phyloP scores from a whole-genome alignment of 2,797 vertebrate genomes.

The Botia almorhae region DNA sequence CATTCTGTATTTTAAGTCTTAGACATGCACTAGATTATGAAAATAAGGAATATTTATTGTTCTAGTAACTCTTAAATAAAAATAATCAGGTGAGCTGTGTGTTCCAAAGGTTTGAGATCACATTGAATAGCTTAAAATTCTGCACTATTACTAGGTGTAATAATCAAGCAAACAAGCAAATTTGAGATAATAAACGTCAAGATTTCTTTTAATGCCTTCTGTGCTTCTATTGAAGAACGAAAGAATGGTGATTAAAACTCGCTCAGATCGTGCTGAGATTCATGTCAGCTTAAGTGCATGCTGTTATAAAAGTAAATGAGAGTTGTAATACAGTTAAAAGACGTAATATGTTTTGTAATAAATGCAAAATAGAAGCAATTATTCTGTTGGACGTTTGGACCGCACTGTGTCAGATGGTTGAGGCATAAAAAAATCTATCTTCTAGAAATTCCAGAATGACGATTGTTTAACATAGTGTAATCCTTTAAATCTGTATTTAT shows the following conservation, averaged over 20 bases:
- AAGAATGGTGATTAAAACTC: too few species aligned
- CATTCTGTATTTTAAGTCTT: not conserved
- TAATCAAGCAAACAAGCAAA: too few species aligned
- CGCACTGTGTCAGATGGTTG: not conserved
- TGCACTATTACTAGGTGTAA: too few species aligned
- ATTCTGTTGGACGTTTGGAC: not conserved
- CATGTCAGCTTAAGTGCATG: too few species aligned
- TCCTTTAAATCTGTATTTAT: conserved; percentile 1
- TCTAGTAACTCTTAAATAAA: not conserved
- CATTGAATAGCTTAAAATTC: too few species aligned
- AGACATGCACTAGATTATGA: not conserved
- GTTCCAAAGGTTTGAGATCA: too few species aligned
- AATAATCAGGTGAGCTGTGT: not conserved
- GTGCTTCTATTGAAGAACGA: too few species aligned
- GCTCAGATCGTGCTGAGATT: too few species aligned
- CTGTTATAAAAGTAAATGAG: too few species aligned
- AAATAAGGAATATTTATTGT: not conserved
- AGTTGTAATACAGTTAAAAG: too few species aligned
- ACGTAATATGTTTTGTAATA: not conserved
- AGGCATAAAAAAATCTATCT: not conserved
- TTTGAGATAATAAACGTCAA: too few species aligned
- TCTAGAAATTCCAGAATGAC: not conserved
- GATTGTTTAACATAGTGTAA: not conserved
- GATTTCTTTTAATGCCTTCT: too few species aligned
- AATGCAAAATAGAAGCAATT: not conserved